Evolutionary conservation across 2,113 vertebrate species (phyloP).

Genomic region (Anhinga anhinga): DNA sequence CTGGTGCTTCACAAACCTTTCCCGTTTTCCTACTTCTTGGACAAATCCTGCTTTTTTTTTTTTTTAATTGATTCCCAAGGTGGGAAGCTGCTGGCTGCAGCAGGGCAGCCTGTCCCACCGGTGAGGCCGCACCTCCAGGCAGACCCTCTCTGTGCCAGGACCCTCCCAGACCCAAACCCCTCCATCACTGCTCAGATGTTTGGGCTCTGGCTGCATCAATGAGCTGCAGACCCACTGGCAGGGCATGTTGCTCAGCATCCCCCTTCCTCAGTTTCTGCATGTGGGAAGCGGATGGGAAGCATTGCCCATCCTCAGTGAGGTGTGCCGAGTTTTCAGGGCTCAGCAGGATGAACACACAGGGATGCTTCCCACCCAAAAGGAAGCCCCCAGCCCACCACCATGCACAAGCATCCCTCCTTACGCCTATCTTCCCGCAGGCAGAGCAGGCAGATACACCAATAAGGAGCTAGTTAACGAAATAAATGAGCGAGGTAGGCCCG

Average conservation of each 20-base stretch:
- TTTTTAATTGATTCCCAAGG: background rate
- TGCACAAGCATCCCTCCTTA: background rate
- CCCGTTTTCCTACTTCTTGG: background rate
- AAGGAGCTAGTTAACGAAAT: conserved; percentile 63
- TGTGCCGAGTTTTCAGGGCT: background rate
- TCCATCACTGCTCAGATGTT: too few relatives aligned
- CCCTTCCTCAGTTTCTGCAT: background rate
- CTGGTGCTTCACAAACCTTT: background rate
- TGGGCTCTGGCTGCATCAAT: background rate
- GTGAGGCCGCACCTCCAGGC: background rate
- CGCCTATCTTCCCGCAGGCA: background rate
- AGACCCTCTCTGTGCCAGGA: too few relatives aligned
- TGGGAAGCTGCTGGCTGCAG: background rate
- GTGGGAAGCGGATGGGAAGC: background rate
- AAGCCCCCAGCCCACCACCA: background rate
- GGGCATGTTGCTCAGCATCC: background rate
- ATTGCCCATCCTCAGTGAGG: rapidly evolving
- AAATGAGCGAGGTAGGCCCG: conserved; percentile 70
- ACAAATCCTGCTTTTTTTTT: background rate
- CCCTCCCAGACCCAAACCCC: background rate
- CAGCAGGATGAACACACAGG: background rate
- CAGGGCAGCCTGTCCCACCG: background rate
- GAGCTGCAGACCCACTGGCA: background rate
- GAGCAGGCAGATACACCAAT: background rate
- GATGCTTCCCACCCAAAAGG: background rate